These are phyloP conservation scores for Sisor rabdophorus DNA, from an alignment of 2,113 vertebrate genomes.

Conservation along the genomic window DNA sequence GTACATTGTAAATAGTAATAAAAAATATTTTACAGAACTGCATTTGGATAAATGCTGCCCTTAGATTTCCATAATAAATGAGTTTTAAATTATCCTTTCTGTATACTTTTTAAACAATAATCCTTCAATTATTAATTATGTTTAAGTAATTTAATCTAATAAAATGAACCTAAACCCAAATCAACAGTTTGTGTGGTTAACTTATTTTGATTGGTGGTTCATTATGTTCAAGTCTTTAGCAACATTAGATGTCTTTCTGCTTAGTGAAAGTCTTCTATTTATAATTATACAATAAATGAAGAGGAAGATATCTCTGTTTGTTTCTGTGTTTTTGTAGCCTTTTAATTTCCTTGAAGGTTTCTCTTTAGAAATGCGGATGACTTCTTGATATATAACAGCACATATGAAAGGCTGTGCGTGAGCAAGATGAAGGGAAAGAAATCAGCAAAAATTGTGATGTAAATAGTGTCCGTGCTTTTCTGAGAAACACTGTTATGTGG, in stretches of 20 bases:
- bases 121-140: background rate
- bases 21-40: background rate
- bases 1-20: background rate
- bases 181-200: background rate
- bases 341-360: background rate
- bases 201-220: background rate
- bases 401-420: background rate
- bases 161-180: background rate
- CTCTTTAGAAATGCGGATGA: constrained; percentile 4
- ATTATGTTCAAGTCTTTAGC: background rate
- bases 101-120: too few species aligned
- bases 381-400: constrained; percentile 13
- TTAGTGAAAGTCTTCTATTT: background rate
- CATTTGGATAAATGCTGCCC: constrained; percentile 1
- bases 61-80: constrained; percentile 5
- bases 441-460: background rate
- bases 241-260: background rate
- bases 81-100: background rate
- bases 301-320: background rate
- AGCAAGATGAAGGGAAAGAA: background rate
- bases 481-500: constrained; percentile 17
- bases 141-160: background rate
- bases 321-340: background rate
- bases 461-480: constrained; percentile 7
- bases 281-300: too few species aligned